phyloP scores from a whole-genome alignment of 2,113 vertebrate genomes.

The Corynorhinus townsendii region DNA sequence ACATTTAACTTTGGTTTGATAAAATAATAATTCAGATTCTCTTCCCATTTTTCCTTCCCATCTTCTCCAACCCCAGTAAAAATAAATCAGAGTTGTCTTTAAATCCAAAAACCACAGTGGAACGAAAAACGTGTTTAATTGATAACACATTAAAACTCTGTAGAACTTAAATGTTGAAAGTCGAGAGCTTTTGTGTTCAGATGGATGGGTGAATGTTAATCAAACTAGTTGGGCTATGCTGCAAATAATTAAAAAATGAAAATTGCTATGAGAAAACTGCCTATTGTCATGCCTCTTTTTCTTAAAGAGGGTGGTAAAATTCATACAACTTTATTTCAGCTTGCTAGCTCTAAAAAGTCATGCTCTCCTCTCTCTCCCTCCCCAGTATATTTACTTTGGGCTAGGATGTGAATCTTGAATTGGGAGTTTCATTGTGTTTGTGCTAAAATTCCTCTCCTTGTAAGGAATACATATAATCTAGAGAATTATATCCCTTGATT shows the following conservation, averaged over 20 bases:
- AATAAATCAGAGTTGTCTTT: slow-evolving; percentile 40
- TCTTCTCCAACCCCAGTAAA: neutral
- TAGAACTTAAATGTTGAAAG: neutral
- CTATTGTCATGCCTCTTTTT: neutral
- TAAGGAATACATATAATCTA: neutral
- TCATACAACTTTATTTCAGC: neutral
- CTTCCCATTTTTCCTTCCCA: neutral
- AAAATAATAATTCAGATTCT: slow-evolving; percentile 25
- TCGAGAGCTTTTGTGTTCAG: slow-evolving; percentile 29
- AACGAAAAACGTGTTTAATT: slow-evolving; percentile 44
- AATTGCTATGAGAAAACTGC: accelerated
- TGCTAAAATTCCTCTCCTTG: neutral
- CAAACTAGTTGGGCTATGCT: neutral
- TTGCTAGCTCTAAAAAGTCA: neutral
- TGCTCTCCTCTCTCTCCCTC: neutral
- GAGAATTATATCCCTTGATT: slow-evolving; percentile 27
- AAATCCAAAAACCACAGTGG: neutral
- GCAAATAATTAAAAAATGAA: neutral
- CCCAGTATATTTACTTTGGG: neutral
- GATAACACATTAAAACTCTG: neutral
- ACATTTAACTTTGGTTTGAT: slow-evolving; percentile 24
- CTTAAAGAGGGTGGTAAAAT: neutral
- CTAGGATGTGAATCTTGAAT: neutral
- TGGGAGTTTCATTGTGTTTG: neutral
- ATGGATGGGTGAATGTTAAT: neutral